These are phyloP conservation scores for Acanthopagrus latus DNA, from an alignment of 2,797 vertebrate genomes.

Conservation along the genomic window DNA sequence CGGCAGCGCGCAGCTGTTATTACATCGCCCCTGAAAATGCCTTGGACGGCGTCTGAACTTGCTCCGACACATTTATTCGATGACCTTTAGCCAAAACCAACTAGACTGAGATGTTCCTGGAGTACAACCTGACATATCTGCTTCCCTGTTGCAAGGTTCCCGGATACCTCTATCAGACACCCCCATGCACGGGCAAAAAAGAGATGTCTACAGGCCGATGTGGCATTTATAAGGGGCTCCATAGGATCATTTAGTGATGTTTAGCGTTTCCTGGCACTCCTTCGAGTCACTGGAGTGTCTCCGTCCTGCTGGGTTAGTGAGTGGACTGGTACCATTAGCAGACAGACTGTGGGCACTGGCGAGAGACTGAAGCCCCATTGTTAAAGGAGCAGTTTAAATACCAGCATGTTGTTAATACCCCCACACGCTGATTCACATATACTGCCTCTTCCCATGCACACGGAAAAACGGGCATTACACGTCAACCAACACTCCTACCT, in stretches of 20 bases:
- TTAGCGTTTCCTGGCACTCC: slow-evolving; percentile 58
- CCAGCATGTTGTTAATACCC: slow-evolving; percentile 80
- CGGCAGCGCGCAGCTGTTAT: slow-evolving; percentile 55
- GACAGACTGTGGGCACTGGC: slow-evolving; percentile 67
- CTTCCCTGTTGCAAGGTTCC: slow-evolving; percentile 32
- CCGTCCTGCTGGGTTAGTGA: slow-evolving; percentile 68
- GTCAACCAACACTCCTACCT: slow-evolving; percentile 68
- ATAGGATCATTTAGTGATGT: slow-evolving; percentile 49
- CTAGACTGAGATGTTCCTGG: slow-evolving; percentile 61
- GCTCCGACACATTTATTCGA: slow-evolving; percentile 63
- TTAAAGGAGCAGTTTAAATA: slow-evolving; percentile 76
- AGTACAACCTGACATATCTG: slow-evolving; percentile 55
- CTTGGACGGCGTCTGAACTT: slow-evolving; percentile 65
- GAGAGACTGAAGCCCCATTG: slow-evolving; percentile 79
- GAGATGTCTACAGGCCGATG: slow-evolving; percentile 37
- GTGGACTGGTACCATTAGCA: slow-evolving; percentile 68
- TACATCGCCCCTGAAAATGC: slow-evolving; percentile 54
- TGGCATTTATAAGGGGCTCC: slow-evolving; percentile 41
- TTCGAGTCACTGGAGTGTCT: slow-evolving; percentile 55
- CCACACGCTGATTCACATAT: slow-evolving; percentile 75
- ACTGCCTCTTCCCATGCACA: slow-evolving; percentile 66
- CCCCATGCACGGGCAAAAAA: not conserved
- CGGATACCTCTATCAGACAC: slow-evolving; percentile 50
- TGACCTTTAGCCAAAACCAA: slow-evolving; percentile 75
- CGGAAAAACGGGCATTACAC: slow-evolving; percentile 42